Conservation (phyloP, 2,113 vertebrate species). For the Gavia stellata region DNA sequence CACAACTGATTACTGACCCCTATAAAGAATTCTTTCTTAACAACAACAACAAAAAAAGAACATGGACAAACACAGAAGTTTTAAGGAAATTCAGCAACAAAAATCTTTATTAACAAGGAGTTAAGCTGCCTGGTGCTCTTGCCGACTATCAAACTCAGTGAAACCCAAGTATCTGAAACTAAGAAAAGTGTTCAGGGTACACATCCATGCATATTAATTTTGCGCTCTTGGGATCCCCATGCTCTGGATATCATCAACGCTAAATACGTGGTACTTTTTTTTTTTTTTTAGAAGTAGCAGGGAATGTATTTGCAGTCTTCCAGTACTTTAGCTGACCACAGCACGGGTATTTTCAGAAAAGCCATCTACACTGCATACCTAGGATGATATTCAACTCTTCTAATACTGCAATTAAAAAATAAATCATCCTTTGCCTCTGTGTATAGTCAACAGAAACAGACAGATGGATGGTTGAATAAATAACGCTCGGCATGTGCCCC, state of each 20-base stretch:
- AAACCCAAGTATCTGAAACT: not conserved
- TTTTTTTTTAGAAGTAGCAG: not conserved
- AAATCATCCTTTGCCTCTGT: not conserved
- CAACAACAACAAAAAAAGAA: not conserved
- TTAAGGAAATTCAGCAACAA: not conserved
- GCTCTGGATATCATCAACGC: not conserved
- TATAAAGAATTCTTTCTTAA: not conserved
- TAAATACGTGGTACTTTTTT: not conserved
- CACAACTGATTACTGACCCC: not conserved
- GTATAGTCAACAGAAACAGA: not conserved
- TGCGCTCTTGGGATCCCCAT: not conserved
- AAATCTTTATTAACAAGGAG: not conserved
- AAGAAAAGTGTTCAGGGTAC: not conserved
- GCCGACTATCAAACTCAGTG: not conserved
- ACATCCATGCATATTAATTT: not conserved
- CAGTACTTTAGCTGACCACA: not conserved
- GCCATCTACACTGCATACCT: not conserved
- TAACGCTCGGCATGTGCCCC: not conserved
- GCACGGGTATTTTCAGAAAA: not conserved
- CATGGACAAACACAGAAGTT: not conserved
- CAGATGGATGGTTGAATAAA: not conserved
- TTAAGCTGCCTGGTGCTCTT: not conserved
- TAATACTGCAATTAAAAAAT: not conserved
- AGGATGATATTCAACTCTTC: not conserved
- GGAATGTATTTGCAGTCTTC: not conserved